Evolutionary conservation across 2,113 vertebrate species (phyloP).

Genomic region (Ictalurus furcatus): DNA sequence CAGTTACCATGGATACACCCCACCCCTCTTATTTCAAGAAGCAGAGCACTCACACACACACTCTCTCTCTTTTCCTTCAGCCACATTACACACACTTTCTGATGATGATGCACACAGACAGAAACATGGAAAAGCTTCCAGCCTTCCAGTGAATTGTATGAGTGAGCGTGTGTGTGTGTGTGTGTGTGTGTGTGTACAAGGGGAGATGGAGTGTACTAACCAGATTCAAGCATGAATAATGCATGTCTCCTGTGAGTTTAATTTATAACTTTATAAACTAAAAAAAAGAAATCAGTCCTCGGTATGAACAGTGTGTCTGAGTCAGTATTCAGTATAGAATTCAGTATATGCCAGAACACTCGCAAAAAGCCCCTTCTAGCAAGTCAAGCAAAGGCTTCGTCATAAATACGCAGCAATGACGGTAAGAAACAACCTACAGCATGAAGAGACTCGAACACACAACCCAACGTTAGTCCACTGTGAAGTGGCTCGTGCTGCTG

Average conservation of each 20-base stretch:
- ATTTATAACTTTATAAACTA: background rate
- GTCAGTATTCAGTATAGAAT: no score
- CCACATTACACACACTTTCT: background rate
- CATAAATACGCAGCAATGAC: no score
- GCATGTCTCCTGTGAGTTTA: background rate
- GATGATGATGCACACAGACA: conserved; percentile 65
- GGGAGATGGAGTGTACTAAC: background rate
- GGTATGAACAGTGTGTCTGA: no score
- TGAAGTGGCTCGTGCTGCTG: no score
- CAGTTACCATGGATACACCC: conserved; percentile 66
- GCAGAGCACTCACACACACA: background rate
- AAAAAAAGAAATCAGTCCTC: background rate
- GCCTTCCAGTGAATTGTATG: background rate
- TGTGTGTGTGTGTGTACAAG: background rate
- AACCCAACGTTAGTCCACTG: no score
- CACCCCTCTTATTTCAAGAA: conserved; percentile 53
- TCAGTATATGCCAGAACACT: no score
- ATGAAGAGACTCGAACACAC: no score
- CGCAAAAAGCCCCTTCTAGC: no score
- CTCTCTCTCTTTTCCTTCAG: conserved; percentile 29
- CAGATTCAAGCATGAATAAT: background rate
- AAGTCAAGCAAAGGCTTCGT: no score
- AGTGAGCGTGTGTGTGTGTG: background rate
- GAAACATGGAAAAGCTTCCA: conserved; percentile 62
- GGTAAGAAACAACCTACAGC: no score